Evolutionary conservation across 2,888 invertebrate genomes (phyloP), one percentile per base, ranked within the genome.

Genomic region (Scaptomyza caliginosa): DNA sequence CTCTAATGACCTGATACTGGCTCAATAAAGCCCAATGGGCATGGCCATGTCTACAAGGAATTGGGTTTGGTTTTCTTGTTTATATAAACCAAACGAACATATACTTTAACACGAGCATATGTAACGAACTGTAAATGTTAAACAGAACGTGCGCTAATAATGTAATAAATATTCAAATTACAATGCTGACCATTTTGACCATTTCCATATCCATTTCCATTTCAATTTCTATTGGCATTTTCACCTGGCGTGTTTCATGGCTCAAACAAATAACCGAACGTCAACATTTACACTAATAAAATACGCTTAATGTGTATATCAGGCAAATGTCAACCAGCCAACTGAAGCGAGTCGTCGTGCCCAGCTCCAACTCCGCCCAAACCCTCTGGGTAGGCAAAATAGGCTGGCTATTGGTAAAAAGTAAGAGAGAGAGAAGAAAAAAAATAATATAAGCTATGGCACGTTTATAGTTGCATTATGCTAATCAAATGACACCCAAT

Each of bases 401-500:
- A 21, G 8, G 42, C 23, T 43, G 38, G 67, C 67, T 84, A 84
- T 86, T 84, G 83, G 86, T 86, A 86, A 86, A 80, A 74, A 81
- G 16, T 16, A 34, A 21, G 4, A 21, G 4, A 21, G 3, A 21
- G 4, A 21, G 4, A 21, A 21, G 4, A 21, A 21, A 21, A 21
- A 21, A 2, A 21, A 21, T 3, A 4, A 21, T 3, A 84, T 74
- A 71, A 86, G 77, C 84, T 72, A 72, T 79, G 70, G 65, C 81
- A 86, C 84, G 67, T 84, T 84, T 86, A 84, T 86, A 86, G 82
- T 84, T 79, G 82, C 82, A 84, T 86, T 84, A 84, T 84, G 84
- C 86, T 86, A 84, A 84, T 84, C 86, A 84, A 84, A 84, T 80
- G 84, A 84, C 86, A 84, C 86, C 84, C 84, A 84, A 84, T 84